A percentile compares a stretch with the other conserved stretches of the same genome.
Evolutionary conservation across 1,140 invertebrate genomes (phyloP).

Genomic region (Hyles vespertilio): DNA sequence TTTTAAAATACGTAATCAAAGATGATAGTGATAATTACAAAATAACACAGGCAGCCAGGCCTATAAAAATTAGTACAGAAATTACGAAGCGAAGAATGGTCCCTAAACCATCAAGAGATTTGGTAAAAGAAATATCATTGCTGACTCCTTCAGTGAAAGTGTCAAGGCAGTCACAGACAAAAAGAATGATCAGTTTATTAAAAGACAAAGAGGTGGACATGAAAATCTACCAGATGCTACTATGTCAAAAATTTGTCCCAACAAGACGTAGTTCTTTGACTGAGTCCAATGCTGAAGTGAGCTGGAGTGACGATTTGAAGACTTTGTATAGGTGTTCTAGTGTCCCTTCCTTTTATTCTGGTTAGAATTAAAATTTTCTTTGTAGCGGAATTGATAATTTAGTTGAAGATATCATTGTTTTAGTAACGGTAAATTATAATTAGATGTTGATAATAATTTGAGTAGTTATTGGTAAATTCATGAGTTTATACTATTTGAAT

Average conservation of each 20-base stretch:
- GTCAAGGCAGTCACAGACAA: constrained; percentile 36
- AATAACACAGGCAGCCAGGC: constrained; percentile 14
- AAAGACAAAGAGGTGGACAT: constrained; percentile 23
- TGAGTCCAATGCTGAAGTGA: constrained; percentile 12
- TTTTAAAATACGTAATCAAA: constrained; percentile 29
- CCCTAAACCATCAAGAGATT: constrained; percentile 22
- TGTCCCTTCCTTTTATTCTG: constrained; percentile 42
- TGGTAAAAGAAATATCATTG: constrained; percentile 30
- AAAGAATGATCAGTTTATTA: constrained; percentile 16
- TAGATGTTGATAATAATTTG: too few relatives aligned
- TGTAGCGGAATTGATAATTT: not conserved
- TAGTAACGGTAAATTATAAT: too few relatives aligned
- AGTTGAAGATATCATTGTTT: not conserved
- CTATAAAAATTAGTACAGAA: constrained; percentile 13
- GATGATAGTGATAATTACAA: constrained; percentile 8
- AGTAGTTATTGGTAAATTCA: too few relatives aligned
- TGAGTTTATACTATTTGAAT: too few relatives aligned
- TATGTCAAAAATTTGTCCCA: constrained; percentile 24
- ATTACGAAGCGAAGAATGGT: constrained; percentile 11
- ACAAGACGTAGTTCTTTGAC: constrained; percentile 32
- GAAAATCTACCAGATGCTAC: constrained; percentile 35
- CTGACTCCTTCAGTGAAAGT: constrained; percentile 30
- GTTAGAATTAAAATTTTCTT: constrained; percentile 14
- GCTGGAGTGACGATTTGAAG: constrained; percentile 40
- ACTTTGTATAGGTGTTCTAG: constrained; percentile 51